Evolutionary conservation across 2,797 vertebrate genomes (phyloP).

Genomic region (Chelon auratus): DNA sequence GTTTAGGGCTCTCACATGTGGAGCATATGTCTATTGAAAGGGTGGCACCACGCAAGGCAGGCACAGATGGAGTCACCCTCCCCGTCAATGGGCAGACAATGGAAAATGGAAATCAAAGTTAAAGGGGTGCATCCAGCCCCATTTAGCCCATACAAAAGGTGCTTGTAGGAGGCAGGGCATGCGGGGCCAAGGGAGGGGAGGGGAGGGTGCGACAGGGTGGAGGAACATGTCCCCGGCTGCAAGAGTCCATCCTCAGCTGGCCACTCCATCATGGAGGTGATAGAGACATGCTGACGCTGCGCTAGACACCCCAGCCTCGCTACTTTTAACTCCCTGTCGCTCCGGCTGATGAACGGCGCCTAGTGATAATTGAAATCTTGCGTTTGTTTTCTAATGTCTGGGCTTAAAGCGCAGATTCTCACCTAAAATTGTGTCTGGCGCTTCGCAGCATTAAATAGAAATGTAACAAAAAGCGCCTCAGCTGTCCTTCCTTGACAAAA

Average conservation of each 20-base stretch:
- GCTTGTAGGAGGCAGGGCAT: constrained; percentile 93
- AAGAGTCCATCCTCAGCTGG: constrained; percentile 91
- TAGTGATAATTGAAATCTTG: constrained; percentile 74
- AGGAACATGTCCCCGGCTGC: constrained; percentile 90
- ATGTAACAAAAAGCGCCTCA: constrained; percentile 48
- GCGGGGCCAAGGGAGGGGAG: constrained; percentile 84
- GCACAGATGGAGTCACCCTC: constrained; percentile 92
- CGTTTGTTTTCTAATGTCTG: constrained; percentile 62
- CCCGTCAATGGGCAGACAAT: constrained; percentile 86
- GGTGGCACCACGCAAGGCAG: constrained; percentile 87
- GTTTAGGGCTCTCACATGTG: constrained; percentile 83
- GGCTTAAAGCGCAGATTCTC: constrained; percentile 39
- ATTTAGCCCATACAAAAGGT: constrained; percentile 90
- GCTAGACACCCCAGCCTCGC: constrained; percentile 65
- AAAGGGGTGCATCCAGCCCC: constrained; percentile 87
- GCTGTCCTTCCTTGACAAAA: constrained; percentile 22
- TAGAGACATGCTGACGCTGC: constrained; percentile 76
- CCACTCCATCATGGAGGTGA: constrained; percentile 81
- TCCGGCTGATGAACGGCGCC: constrained; percentile 48
- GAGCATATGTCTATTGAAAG: constrained; percentile 90
- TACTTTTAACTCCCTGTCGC: constrained; percentile 56
- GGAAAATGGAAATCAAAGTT: constrained; percentile 89
- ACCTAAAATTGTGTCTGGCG: constrained; percentile 52
- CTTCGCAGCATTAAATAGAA: constrained; percentile 57
- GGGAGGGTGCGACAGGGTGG: constrained; percentile 82